Conservation (phyloP, 2,888 invertebrate species). For the Drosophila mimica region DNA sequence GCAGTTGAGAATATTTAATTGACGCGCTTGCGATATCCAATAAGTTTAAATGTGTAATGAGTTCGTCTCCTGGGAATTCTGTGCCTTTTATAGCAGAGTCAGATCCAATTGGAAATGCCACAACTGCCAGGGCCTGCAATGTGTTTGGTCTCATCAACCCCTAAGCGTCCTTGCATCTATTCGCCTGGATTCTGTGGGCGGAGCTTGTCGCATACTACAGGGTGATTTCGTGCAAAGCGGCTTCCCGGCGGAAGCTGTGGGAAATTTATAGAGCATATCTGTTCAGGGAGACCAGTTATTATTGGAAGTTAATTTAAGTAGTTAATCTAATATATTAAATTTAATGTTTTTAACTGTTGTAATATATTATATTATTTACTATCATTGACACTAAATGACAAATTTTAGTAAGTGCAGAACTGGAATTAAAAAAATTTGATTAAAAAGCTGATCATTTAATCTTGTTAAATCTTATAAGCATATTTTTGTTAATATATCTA, state of each 20-base stretch:
- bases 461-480: neutral
- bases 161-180: slow-evolving; percentile 60
- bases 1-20: neutral
- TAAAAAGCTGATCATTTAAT: neutral
- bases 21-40: slow-evolving; percentile 51
- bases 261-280: slow-evolving; percentile 41
- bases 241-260: slow-evolving; percentile 48
- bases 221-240: slow-evolving; percentile 50
- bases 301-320: slow-evolving; percentile 15
- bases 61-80: slow-evolving; percentile 72
- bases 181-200: slow-evolving; percentile 65
- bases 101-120: slow-evolving; percentile 70
- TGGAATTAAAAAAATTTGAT: neutral
- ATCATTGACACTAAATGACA: too few species aligned
- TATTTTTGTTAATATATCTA: neutral
- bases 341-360: neutral
- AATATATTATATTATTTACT: neutral
- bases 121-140: slow-evolving; percentile 19
- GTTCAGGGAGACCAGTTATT: slow-evolving; percentile 6
- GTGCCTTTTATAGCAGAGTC: slow-evolving; percentile 72
- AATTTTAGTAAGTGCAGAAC: neutral
- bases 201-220: slow-evolving; percentile 68
- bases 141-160: slow-evolving; percentile 51
- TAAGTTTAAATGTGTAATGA: slow-evolving; percentile 68
- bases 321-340: neutral